Conservation (phyloP, 2,888 invertebrate species). For the Proisotoma minuta region DNA sequence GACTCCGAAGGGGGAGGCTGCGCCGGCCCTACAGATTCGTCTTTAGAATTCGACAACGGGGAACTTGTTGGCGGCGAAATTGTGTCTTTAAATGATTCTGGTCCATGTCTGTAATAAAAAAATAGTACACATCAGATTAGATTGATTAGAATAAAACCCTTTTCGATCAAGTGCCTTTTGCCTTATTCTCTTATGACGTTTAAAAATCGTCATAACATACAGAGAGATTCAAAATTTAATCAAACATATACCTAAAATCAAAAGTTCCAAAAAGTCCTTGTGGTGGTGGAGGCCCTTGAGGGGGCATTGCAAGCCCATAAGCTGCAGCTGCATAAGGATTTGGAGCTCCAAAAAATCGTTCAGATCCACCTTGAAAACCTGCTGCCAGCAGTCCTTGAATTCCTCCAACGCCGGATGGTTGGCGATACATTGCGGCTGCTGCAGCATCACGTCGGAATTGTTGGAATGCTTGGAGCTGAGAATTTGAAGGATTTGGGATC, state of each 20-base stretch:
- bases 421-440: constrained; percentile 36
- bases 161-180: too few species aligned
- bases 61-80: too few species aligned
- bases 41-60: too few species aligned
- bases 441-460: constrained; percentile 40
- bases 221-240: not conserved
- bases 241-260: constrained; percentile 29
- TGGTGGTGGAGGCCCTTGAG: constrained; percentile 25
- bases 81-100: too few species aligned
- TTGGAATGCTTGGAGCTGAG: constrained; percentile 41
- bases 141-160: too few species aligned
- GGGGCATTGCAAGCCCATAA: not conserved
- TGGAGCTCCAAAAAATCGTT: constrained; percentile 21
- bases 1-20: constrained; percentile 51
- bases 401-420: constrained; percentile 26
- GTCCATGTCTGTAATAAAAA: too few species aligned
- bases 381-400: constrained; percentile 30
- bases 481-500: constrained; percentile 40
- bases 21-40: constrained; percentile 50
- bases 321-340: not conserved
- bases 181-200: too few species aligned
- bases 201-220: not conserved
- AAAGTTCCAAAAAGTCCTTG: constrained; percentile 36
- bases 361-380: constrained; percentile 23
- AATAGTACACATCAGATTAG: too few species aligned